Evolutionary conservation across 2,113 vertebrate genomes (phyloP).

Genomic region (Grammomys surdaster): DNA sequence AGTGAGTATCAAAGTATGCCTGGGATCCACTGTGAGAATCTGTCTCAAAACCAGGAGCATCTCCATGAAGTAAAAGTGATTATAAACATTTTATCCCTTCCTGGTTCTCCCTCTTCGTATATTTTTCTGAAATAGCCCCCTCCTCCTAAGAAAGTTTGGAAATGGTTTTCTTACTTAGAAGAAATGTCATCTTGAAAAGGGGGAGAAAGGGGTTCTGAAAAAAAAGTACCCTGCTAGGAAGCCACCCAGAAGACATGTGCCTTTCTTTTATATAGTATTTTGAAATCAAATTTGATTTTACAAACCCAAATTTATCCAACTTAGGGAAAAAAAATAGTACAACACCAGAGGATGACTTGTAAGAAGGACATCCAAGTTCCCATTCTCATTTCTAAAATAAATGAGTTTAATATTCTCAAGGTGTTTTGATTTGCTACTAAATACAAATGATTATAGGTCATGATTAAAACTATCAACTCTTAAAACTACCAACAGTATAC

Average conservation of each 20-base stretch:
- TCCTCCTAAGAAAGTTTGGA: constrained; percentile 10
- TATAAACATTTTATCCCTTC: constrained; percentile 17
- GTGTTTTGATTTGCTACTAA: not conserved
- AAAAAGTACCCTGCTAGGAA: not conserved
- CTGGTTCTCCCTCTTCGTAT: not conserved
- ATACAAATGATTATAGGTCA: constrained; percentile 43
- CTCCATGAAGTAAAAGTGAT: constrained; percentile 55
- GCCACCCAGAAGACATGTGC: not conserved
- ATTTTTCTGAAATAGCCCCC: constrained; percentile 36
- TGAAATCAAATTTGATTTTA: constrained; percentile 62
- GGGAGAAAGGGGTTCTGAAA: not conserved
- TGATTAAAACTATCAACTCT: constrained; percentile 14
- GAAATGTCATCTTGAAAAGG: not conserved
- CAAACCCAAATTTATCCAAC: constrained; percentile 33
- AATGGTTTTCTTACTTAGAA: constrained; percentile 40
- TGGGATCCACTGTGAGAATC: not conserved
- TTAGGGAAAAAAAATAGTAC: not conserved
- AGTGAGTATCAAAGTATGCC: not conserved
- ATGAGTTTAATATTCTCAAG: constrained; percentile 57
- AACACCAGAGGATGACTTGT: constrained; percentile 13
- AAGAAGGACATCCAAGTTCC: constrained; percentile 32
- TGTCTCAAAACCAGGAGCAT: not conserved
- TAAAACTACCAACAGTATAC: not conserved
- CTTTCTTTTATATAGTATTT: constrained; percentile 45
- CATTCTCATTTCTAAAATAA: constrained; percentile 52